Base-by-base conservation (phyloP, 64 coral and sea anemone genomes). In the Stylophora pistillata region DNA sequence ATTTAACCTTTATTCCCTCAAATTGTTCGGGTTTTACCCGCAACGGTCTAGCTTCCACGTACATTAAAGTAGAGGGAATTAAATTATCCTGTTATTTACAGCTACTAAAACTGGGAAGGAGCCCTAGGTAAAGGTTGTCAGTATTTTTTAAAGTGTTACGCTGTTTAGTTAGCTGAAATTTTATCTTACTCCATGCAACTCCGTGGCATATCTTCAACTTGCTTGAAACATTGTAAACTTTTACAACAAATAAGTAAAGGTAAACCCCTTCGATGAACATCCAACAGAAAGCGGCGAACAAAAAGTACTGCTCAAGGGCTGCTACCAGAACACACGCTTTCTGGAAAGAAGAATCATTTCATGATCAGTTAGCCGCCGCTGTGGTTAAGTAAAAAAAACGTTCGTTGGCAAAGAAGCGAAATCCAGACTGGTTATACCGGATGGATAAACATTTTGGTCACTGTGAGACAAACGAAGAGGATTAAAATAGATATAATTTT, bases 211-310 rank as follows among this genome's bases (percentile, higher is more conserved):
- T 61, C 20, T 85, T 91, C 66, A 91, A 17, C 27, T 53, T 85
- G 53, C 57, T 85, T 30, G 72, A 58, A 7, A 81, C 79, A 71
- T 91, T 91, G 71, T 91, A 91, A 53, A 93, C 91, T 73, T 81
- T 79, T 5, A 93, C 85, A 61, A 93, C 21, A 63, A 78, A 86
- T 10, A 88, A 37, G 47, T 93, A 93, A 13, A 93, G 85, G n/a
- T 88, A 86, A 82, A 93, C n/a, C 21, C 91, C 91, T 53, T 93
- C 91, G 13, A 87, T 18, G 1, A 93, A 23, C 91, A 93, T 93
- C 91, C 91, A 93, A 28, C 74, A 72, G 66, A 93, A 87, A 30
- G 86, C 85, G 0, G 85, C 91, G 56, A 93, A 34, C 3, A 93
- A 55, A 66, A 93, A 93, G 28, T 75, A 93, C 55, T 93, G 91